These are phyloP conservation scores for Palythoa heliodiscus DNA, from an alignment of 92 coral and sea anemone genomes.

Conservation along the genomic window DNA sequence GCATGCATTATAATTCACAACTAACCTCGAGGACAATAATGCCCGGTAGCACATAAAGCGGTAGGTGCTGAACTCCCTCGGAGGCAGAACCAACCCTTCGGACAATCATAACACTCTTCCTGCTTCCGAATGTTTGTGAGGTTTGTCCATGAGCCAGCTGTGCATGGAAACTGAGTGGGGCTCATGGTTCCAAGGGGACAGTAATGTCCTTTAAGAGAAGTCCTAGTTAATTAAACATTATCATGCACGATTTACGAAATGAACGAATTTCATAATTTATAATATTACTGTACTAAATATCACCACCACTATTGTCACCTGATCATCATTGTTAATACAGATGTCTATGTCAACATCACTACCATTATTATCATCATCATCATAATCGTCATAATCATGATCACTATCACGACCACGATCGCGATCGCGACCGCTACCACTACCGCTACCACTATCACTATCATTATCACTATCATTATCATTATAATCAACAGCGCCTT, in stretches of 20 bases:
- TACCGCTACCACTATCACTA: not conserved
- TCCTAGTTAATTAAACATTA: not conserved
- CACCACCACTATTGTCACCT: too few relatives aligned
- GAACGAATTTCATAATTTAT: too few relatives aligned
- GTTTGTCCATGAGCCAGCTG: conserved; percentile 96
- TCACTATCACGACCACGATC: not conserved
- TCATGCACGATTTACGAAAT: not conserved
- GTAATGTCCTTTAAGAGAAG: conserved; percentile 66
- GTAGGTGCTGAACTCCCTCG: conserved; percentile 74
- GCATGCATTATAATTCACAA: not conserved
- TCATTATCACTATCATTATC: not conserved
- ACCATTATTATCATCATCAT: too few relatives aligned
- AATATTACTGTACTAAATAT: too few relatives aligned
- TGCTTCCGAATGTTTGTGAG: conserved; percentile 85
- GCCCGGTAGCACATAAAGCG: conserved; percentile 82
- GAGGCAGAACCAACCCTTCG: conserved; percentile 96
- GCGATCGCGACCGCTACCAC: not conserved
- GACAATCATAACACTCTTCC: conserved; percentile 90
- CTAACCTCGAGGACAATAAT: conserved; percentile 89
- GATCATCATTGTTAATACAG: too few relatives aligned
- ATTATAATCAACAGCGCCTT: not conserved
- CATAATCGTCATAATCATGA: not conserved
- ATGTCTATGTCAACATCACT: too few relatives aligned
- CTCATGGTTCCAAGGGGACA: conserved; percentile 94
- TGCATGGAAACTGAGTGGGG: conserved; percentile 93